Evolutionary conservation across 2,888 invertebrate species (phyloP).

Genomic region (Copidosoma aretas): DNA sequence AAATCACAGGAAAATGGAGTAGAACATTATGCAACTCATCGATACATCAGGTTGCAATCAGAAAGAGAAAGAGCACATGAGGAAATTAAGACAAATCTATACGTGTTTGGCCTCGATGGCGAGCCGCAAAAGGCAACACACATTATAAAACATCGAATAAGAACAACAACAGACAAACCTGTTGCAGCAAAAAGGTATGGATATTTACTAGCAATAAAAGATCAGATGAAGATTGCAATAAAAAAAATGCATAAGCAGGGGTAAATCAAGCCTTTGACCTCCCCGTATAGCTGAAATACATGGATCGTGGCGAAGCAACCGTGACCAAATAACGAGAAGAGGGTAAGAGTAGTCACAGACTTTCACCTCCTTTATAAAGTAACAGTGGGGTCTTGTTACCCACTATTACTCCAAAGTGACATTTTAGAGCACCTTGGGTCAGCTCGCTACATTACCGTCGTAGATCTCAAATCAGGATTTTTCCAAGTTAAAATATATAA

Average conservation of each 20-base stretch:
- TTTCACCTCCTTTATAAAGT: conserved; percentile 43
- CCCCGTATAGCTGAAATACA: conserved; percentile 40
- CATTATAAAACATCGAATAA: no score
- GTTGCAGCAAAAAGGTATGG: no score
- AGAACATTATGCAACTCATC: conserved; percentile 26
- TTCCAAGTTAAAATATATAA: conserved; percentile 37
- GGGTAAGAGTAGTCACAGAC: conserved; percentile 43
- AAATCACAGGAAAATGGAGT: no score
- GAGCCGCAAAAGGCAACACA: no score
- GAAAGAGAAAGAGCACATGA: conserved; percentile 10
- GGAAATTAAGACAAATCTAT: no score
- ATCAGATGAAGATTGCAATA: no score
- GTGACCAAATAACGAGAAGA: conserved; percentile 41
- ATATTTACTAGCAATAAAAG: no score
- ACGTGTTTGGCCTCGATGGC: no score
- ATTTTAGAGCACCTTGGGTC: conserved; percentile 43
- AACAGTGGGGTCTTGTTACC: conserved; percentile 43
- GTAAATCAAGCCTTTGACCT: conserved; percentile 24
- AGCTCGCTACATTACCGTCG: conserved; percentile 40
- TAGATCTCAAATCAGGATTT: conserved; percentile 43
- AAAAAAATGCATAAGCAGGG: no score
- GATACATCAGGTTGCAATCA: conserved; percentile 8
- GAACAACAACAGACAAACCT: no score
- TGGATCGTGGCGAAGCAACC: conserved; percentile 40
- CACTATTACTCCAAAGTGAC: conserved; percentile 41